Base-by-base conservation (phyloP, 2,113 vertebrate genomes). In the Spheniscus mendiculus region DNA sequence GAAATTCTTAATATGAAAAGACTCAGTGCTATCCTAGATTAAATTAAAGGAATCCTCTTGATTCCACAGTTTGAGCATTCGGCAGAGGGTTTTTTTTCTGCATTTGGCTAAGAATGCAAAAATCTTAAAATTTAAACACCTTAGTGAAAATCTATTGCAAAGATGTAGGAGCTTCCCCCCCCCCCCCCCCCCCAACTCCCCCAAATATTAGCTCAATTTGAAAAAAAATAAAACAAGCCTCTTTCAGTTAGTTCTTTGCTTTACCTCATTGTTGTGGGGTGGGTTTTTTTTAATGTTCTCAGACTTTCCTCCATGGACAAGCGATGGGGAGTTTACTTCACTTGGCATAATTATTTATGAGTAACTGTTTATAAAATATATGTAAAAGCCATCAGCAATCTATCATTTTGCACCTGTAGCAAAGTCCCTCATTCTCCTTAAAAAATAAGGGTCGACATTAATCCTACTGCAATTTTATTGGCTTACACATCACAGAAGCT, bases 151-250 rank as follows among this genome's bases (percentile, higher is more conserved):
- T 4, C 5, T 42, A 9, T 32, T 62, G 20, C 9, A 81, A 86
- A 84, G 3, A 26, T 21, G 6, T 80, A 36, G 25, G 11, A 79
- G 4, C 21, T 74, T 12, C 16, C 29, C 62, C 20, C 20, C 20
- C 25, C 44, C 6, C 16, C 44, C 44, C 44, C 44, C 14, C 15
- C 44, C 4, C 12, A n/a, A n/a, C n/a, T n/a, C n/a, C 6, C 12
- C 34, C 12, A 7, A 26, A 29, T 50, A 74, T 21, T 30, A 52
- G 10, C 4, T 70, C 10, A 29, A 11, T 59, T 26, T 3, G 9
- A 0, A 42, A 40, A 79, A 34, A 40, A 9, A 59, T 23, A 20
- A 58, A 66, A 3, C 2, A 18, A 61, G 2, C 3, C 6, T 6
- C 6, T 62, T 78, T 70, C 29, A 12, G 4, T 79, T 74, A 67